Percentiles rank a stretch among this genome's conserved stretches.
Conservation (phyloP, 1,140 invertebrate species). For the Microplitis demolitor region DNA sequence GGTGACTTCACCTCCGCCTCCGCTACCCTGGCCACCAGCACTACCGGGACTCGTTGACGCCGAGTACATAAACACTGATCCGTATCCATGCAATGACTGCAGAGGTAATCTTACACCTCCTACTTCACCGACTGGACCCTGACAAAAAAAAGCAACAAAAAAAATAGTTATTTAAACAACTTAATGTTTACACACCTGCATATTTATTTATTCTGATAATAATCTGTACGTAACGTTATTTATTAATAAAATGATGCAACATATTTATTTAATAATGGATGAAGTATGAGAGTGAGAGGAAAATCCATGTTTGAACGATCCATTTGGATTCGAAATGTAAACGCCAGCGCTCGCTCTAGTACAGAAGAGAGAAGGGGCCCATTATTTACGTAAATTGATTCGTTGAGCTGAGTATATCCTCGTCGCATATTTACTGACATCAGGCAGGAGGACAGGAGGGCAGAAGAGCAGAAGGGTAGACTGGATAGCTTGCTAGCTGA, state of each 20-base stretch:
- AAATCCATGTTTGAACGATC: conserved; percentile 15
- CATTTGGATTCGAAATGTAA: conserved; percentile 11
- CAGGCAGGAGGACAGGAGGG: conserved; percentile 12
- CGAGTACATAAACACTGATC: conserved; percentile 65
- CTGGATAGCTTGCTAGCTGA: neutral
- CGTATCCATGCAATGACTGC: conserved; percentile 62
- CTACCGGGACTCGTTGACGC: conserved; percentile 59
- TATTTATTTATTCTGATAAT: too few relatives aligned
- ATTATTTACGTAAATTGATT: conserved; percentile 55
- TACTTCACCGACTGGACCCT: conserved; percentile 63
- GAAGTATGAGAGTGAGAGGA: neutral
- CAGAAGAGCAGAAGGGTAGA: neutral
- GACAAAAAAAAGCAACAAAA: conserved; percentile 34
- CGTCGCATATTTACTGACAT: conserved; percentile 41
- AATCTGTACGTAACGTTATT: neutral
- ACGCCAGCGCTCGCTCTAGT: neutral
- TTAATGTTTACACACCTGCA: too few relatives aligned
- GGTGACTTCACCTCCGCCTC: conserved; percentile 59
- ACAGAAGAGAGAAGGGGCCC: conserved; percentile 13
- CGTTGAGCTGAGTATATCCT: conserved; percentile 46
- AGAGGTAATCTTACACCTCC: conserved; percentile 62
- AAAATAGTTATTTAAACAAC: neutral
- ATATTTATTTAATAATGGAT: conserved; percentile 28
- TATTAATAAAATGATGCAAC: conserved; percentile 2
- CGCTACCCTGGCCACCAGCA: conserved; percentile 51